These are phyloP conservation scores for Apantesis nais DNA, from an alignment of 2,888 invertebrate species.

Conservation along the genomic window DNA sequence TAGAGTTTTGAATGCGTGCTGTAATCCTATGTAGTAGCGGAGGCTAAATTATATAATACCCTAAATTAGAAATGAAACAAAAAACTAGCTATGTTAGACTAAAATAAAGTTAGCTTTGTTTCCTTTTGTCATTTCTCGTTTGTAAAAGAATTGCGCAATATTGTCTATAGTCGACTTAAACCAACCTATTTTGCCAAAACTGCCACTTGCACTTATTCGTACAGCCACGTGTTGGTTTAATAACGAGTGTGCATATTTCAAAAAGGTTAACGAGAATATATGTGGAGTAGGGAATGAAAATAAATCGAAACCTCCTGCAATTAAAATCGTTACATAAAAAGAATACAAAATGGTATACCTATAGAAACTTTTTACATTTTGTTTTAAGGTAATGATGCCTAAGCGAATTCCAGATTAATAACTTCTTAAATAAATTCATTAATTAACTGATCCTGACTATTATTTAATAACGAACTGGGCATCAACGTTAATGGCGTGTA, in stretches of 20 bases:
- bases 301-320: neutral
- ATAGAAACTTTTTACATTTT: neutral
- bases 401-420: neutral
- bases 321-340: neutral
- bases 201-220: neutral
- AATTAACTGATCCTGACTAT: too few relatives aligned
- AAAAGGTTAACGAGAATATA: neutral
- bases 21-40: neutral
- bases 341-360: neutral
- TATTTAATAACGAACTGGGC: too few relatives aligned
- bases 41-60: neutral
- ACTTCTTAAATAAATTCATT: too few relatives aligned
- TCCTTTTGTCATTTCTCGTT: neutral
- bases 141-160: neutral
- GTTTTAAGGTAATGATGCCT: neutral
- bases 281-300: neutral
- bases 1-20: neutral
- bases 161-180: neutral
- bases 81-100: neutral
- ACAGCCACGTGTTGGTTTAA: neutral
- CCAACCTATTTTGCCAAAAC: neutral
- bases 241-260: neutral
- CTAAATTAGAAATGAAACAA: neutral
- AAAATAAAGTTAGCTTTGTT: neutral
- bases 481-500: too few relatives aligned